A percentile compares a stretch with the other conserved stretches of the same genome.
phyloP scores from a whole-genome alignment of 2,113 vertebrate genomes.

The Ctenomys sociabilis region DNA sequence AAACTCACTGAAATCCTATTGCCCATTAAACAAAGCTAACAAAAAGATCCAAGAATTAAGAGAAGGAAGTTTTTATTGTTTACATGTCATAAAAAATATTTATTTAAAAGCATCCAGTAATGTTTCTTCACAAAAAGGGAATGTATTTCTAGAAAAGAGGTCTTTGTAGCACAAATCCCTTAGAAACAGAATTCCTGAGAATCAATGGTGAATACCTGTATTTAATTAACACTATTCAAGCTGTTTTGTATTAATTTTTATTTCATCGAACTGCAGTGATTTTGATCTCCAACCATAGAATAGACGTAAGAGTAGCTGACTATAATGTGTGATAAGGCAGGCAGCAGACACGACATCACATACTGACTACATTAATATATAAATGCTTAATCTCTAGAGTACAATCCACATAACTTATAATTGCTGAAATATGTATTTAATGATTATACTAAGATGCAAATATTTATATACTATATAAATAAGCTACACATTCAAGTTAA shows the following conservation, averaged over 20 bases:
- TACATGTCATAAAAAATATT: constrained; percentile 39
- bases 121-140: not conserved
- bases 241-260: constrained; percentile 53
- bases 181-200: constrained; percentile 11
- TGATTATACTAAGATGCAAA: constrained; percentile 38
- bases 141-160: constrained; percentile 45
- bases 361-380: not conserved
- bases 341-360: not conserved
- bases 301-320: not conserved
- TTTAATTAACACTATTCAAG: constrained; percentile 47
- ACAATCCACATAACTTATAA: constrained; percentile 55
- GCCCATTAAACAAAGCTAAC: not conserved
- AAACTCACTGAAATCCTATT: not conserved
- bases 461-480: not conserved
- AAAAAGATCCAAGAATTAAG: constrained; percentile 25
- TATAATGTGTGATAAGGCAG: not conserved
- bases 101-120: constrained; percentile 32
- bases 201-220: not conserved
- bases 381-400: constrained; percentile 7
- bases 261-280: constrained; percentile 36
- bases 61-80: constrained; percentile 12
- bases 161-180: constrained; percentile 64
- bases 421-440: not conserved
- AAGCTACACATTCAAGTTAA: not conserved
- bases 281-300: constrained; percentile 37